Evolutionary conservation across 2,113 vertebrate species (phyloP).

Genomic region (Eubucco bourcierii): DNA sequence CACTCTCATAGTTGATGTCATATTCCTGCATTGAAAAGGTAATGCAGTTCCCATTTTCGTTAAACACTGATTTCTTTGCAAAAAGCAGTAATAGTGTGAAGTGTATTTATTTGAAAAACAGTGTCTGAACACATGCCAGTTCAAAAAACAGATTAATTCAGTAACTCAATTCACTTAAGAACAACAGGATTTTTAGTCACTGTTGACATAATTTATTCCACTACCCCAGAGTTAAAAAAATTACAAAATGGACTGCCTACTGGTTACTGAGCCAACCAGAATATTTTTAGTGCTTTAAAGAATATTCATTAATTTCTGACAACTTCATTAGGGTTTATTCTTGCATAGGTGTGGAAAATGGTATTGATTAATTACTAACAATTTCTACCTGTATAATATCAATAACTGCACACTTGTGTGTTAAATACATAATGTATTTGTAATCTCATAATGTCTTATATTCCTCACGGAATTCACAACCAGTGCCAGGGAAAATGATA

Average conservation of each 20-base stretch:
- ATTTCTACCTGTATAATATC: background rate
- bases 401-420: background rate
- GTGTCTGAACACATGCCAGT: background rate
- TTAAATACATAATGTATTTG: too few relatives aligned
- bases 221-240: background rate
- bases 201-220: background rate
- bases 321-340: fast-evolving
- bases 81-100: background rate
- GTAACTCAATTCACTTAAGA: background rate
- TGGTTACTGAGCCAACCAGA: background rate
- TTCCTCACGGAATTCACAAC: too few relatives aligned
- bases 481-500: too few relatives aligned
- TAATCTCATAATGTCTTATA: too few relatives aligned
- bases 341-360: background rate
- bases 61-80: background rate
- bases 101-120: background rate
- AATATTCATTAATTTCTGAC: background rate
- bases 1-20: background rate
- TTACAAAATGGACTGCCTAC: background rate
- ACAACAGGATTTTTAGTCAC: background rate
- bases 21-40: background rate
- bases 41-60: background rate
- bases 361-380: background rate
- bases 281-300: background rate
- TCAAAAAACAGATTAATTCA: background rate